Evolutionary conservation across 2,113 vertebrate species (phyloP).

Genomic region (Falcunculus frontatus): DNA sequence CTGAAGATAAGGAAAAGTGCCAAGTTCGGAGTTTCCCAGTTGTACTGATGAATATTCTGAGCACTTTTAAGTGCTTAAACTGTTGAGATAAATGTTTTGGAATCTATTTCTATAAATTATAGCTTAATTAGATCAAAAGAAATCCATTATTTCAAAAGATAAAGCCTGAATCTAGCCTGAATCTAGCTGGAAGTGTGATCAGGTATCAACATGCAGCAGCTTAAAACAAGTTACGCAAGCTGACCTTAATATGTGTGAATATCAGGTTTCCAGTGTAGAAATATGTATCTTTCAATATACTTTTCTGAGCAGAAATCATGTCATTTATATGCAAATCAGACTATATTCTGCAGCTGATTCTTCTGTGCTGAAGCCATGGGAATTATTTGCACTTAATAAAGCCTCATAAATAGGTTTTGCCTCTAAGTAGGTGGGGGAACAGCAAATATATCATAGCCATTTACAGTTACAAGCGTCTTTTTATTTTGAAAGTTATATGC

Average conservation of each 20-base stretch:
- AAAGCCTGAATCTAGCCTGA: constrained; percentile 37
- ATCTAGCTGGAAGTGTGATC: constrained; percentile 47
- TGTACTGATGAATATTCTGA: background rate
- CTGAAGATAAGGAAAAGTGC: background rate
- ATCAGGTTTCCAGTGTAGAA: constrained; percentile 70
- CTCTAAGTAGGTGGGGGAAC: constrained; percentile 57
- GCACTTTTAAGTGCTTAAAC: constrained; percentile 50
- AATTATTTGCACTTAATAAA: constrained; percentile 84
- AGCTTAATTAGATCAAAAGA: constrained; percentile 68
- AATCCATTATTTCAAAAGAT: constrained; percentile 44
- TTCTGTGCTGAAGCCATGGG: constrained; percentile 69
- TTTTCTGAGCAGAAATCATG: constrained; percentile 76
- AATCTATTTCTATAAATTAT: constrained; percentile 14
- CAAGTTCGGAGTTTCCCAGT: background rate
- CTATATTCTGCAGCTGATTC: constrained; percentile 71
- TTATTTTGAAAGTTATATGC: constrained; percentile 62
- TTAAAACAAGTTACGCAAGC: constrained; percentile 59
- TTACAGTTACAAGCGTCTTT: constrained; percentile 71
- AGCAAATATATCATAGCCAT: constrained; percentile 59
- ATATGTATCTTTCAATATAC: constrained; percentile 75
- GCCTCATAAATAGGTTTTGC: constrained; percentile 77
- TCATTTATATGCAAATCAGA: constrained; percentile 83
- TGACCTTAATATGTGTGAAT: constrained; percentile 71
- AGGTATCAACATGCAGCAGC: constrained; percentile 57
- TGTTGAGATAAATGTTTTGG: constrained; percentile 47